phyloP scores from a whole-genome alignment of 1,140 invertebrate species.

The Oedothorax gibbosus region DNA sequence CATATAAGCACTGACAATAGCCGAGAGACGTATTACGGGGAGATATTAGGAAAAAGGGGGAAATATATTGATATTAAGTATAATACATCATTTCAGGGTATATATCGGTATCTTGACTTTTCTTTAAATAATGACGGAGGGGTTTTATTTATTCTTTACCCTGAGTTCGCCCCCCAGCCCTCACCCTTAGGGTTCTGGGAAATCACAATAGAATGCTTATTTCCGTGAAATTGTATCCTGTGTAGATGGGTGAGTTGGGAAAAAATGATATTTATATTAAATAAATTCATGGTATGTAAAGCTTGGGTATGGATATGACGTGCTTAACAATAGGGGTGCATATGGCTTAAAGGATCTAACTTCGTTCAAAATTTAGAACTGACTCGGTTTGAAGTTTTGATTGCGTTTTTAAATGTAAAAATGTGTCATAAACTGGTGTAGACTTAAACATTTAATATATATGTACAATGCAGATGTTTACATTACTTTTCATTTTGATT shows the following conservation, averaged over 20 bases:
- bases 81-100: constrained; percentile 42
- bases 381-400: neutral
- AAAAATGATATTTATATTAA: neutral
- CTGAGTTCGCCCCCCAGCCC: neutral
- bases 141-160: constrained; percentile 12
- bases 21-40: constrained; percentile 21
- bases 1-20: too few species aligned
- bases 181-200: neutral
- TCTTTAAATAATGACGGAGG: constrained; percentile 40
- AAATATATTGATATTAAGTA: constrained; percentile 49
- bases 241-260: neutral
- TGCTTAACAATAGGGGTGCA: neutral
- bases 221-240: neutral
- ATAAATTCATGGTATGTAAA: neutral
- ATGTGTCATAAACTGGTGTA: too few species aligned
- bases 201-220: constrained; percentile 40
- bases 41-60: constrained; percentile 35
- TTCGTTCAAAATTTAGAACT: neutral
- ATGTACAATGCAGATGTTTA: too few species aligned
- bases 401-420: neutral
- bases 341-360: neutral
- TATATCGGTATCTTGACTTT: constrained; percentile 42
- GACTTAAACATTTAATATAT: too few species aligned
- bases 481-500: too few species aligned
- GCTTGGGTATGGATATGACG: neutral